Evolutionary conservation across 2,797 vertebrate species (phyloP).

Genomic region (Mormyrus hasselquistii): DNA sequence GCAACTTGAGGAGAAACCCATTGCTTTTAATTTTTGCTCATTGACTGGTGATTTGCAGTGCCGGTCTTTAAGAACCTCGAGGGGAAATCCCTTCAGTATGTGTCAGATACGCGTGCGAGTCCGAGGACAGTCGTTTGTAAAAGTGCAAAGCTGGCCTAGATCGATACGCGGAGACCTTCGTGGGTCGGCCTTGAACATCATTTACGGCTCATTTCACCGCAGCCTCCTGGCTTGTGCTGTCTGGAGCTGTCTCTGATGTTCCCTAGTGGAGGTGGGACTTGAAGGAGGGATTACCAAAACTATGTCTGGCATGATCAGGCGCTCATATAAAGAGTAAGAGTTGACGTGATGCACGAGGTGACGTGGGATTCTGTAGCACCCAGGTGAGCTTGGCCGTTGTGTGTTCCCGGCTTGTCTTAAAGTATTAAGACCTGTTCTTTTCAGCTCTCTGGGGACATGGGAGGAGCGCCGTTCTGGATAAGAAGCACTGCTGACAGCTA

Average conservation of each 20-base stretch:
- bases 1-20: not conserved
- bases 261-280: not conserved
- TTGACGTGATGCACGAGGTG: not conserved
- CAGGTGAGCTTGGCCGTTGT: not conserved
- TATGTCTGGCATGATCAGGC: not conserved
- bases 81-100: not conserved
- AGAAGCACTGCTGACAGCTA: not conserved
- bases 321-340: not conserved
- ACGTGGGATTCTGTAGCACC: not conserved
- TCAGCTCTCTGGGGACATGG: not conserved
- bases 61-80: not conserved
- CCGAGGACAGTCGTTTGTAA: not conserved
- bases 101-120: not conserved
- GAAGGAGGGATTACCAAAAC: not conserved
- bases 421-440: constrained; percentile 2
- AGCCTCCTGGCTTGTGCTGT: not conserved
- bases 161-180: not conserved
- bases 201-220: not conserved
- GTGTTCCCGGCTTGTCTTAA: not conserved
- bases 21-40: not conserved
- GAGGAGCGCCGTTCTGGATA: not conserved
- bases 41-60: not conserved
- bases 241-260: not conserved
- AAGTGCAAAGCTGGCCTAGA: not conserved
- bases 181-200: not conserved